phyloP scores from a whole-genome alignment of 2,797 vertebrate genomes.

The Nannoperca obscura region DNA sequence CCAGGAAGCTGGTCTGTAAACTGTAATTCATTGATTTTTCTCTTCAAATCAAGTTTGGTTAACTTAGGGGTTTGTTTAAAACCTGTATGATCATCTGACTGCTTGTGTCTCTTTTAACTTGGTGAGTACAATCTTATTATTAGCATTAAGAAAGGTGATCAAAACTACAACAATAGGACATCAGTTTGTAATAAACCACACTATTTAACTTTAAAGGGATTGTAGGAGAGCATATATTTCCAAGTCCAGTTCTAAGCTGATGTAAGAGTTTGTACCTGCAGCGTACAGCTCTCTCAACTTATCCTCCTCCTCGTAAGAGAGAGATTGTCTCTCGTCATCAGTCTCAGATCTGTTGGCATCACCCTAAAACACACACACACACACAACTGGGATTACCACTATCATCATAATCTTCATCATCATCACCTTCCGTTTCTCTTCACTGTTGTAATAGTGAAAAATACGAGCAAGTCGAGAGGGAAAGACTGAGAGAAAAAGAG shows the following conservation, averaged over 20 bases:
- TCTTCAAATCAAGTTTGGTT: neutral
- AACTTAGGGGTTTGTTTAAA: neutral
- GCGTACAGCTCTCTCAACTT: slow-evolving; percentile 89
- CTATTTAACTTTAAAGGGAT: neutral
- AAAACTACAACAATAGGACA: neutral
- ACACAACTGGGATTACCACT: slow-evolving; percentile 16
- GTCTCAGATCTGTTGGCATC: slow-evolving; percentile 94
- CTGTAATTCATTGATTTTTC: neutral
- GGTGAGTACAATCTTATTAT: neutral
- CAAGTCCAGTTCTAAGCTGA: neutral
- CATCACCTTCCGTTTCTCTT: slow-evolving; percentile 21
- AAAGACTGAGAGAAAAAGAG: slow-evolving; percentile 55
- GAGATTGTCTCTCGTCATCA: slow-evolving; percentile 92
- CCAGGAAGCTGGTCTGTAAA: neutral
- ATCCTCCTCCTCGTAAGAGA: slow-evolving; percentile 92
- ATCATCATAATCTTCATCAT: slow-evolving; percentile 30
- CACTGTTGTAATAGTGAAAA: slow-evolving; percentile 53
- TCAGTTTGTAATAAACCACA: neutral
- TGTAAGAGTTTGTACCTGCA: slow-evolving; percentile 82
- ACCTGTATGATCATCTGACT: neutral
- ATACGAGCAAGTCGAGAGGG: slow-evolving; percentile 21
- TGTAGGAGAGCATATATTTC: neutral
- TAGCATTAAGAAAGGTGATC: neutral
- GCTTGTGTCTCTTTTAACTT: neutral
- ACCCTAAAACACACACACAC: slow-evolving; percentile 83